Conservation (phyloP, 2,888 invertebrate species). For the Zonitis immaculata region DNA sequence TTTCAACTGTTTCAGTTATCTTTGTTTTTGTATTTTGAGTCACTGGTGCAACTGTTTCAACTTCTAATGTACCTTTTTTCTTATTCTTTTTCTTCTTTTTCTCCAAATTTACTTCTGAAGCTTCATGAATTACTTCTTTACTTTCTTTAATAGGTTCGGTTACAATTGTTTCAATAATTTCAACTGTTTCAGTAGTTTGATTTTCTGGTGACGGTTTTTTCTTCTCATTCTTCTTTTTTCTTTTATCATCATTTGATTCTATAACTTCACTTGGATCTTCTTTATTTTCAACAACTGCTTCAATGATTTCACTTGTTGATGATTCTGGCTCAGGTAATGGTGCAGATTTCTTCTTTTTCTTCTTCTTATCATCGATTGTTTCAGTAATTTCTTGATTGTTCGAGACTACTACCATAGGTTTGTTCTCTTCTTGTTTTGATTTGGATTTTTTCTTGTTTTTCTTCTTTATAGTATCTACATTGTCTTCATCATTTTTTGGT, state of each 20-base stretch:
- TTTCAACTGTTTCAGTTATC: not conserved
- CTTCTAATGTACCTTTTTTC: no score
- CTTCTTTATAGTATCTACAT: not conserved
- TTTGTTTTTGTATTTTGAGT: no score
- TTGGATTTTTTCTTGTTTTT: not conserved
- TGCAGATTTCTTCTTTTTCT: conserved; percentile 4
- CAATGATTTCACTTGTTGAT: not conserved
- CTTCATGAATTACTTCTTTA: not conserved
- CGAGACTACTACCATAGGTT: not conserved
- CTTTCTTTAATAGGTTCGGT: not conserved
- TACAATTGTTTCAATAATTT: not conserved
- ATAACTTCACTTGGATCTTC: not conserved
- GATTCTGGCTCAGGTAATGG: not conserved
- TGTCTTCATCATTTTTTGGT: not conserved
- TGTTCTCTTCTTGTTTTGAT: not conserved
- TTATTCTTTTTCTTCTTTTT: no score
- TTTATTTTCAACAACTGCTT: not conserved
- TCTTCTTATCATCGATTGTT: conserved; percentile 10
- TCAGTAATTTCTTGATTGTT: not conserved
- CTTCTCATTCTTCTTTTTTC: conserved; percentile 4
- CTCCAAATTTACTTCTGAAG: not conserved
- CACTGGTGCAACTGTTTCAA: no score
- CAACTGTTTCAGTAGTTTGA: not conserved
- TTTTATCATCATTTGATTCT: not conserved
- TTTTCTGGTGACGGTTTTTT: not conserved